A percentile compares a stretch with the other conserved stretches of the same genome.
Evolutionary conservation across 1,140 invertebrate species (phyloP).

Genomic region (Drosophila funebris): DNA sequence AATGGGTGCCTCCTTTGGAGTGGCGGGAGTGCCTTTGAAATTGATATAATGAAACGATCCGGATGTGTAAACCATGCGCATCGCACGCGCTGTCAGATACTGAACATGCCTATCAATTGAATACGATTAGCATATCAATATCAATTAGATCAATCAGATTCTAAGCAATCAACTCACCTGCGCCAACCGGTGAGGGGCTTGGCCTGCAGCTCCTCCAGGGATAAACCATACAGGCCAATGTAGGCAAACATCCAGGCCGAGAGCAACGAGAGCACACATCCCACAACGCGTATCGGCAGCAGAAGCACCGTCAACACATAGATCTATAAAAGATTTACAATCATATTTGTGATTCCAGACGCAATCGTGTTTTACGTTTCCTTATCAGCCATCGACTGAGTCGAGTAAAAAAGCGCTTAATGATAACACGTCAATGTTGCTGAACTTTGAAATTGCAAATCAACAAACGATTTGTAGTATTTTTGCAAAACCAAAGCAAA

Average conservation of each 20-base stretch:
- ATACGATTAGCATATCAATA: neutral
- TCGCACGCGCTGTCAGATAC: conserved; percentile 73
- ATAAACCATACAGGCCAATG: conserved; percentile 90
- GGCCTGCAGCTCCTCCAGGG: conserved; percentile 89
- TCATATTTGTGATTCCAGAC: conserved; percentile 4
- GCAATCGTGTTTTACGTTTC: neutral
- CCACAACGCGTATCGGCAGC: conserved; percentile 90
- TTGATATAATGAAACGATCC: conserved; percentile 92
- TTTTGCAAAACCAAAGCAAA: too few species aligned
- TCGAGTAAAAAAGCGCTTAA: neutral
- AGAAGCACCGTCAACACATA: conserved; percentile 91
- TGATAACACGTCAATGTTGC: conserved; percentile 11
- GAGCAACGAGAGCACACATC: conserved; percentile 90
- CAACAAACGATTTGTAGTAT: neutral
- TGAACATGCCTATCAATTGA: conserved; percentile 60
- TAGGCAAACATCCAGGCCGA: conserved; percentile 92
- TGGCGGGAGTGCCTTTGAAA: conserved; percentile 88
- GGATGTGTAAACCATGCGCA: conserved; percentile 90
- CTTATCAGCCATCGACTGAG: neutral
- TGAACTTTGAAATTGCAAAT: conserved; percentile 21
- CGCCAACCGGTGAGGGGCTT: conserved; percentile 92
- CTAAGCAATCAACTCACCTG: conserved; percentile 89
- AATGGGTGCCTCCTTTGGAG: conserved; percentile 90
- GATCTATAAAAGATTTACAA: conserved; percentile 86
- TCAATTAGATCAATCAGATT: too few species aligned